Evolutionary conservation across 2,888 invertebrate species (phyloP).

Genomic region (Spatulosminthurus flaviceps): DNA sequence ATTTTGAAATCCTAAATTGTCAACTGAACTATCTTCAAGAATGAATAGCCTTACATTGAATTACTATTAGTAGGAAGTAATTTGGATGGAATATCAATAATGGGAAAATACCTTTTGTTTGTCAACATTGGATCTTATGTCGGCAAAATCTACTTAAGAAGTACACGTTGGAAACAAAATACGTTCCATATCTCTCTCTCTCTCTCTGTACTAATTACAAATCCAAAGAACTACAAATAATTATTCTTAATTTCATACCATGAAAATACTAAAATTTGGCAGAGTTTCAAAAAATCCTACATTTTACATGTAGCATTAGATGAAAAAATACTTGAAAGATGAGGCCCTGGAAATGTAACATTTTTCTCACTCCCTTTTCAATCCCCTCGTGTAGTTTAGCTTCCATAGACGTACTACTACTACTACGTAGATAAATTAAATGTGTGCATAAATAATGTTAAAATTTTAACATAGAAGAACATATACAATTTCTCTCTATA

Average conservation of each 20-base stretch:
- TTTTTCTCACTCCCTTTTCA: too few relatives aligned
- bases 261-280: background rate
- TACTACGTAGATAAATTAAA: too few relatives aligned
- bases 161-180: too few relatives aligned
- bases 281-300: background rate
- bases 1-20: slow-evolving; percentile 38
- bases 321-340: too few relatives aligned
- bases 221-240: background rate
- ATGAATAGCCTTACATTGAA: slow-evolving; percentile 14
- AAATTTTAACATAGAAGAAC: too few relatives aligned
- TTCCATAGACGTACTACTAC: too few relatives aligned
- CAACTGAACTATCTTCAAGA: slow-evolving; percentile 22
- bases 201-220: background rate
- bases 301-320: too few relatives aligned
- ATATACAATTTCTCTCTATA: too few relatives aligned
- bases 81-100: slow-evolving; percentile 5
- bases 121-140: slow-evolving; percentile 19
- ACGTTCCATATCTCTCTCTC: too few relatives aligned
- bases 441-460: too few relatives aligned
- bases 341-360: too few relatives aligned
- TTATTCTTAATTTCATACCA: background rate
- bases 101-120: slow-evolving; percentile 25
- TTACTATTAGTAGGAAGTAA: slow-evolving; percentile 19
- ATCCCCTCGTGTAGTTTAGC: too few relatives aligned
- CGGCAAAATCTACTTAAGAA: background rate